Evolutionary conservation across 2,888 invertebrate genomes (phyloP).

Genomic region (Liopterus haemorrhoidalis): DNA sequence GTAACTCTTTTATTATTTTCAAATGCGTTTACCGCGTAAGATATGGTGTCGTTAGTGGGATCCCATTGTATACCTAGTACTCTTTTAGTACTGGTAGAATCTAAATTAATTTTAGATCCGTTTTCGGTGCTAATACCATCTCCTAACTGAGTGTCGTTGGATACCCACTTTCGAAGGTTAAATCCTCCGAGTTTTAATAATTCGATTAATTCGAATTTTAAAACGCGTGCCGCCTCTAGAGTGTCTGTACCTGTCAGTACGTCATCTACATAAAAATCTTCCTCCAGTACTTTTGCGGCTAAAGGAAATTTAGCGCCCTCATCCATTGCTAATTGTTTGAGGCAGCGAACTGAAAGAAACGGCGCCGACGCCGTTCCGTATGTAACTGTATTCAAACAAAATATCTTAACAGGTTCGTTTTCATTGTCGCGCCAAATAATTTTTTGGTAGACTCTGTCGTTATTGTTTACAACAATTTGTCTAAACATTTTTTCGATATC

Average conservation of each 20-base stretch:
- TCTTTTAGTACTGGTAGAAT: not conserved
- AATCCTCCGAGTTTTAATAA: slow-evolving; percentile 26
- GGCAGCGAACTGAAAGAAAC: not conserved
- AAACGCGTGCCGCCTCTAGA: slow-evolving; percentile 21
- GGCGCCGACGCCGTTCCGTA: not conserved
- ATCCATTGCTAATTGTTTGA: slow-evolving; percentile 18
- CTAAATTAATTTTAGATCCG: not conserved
- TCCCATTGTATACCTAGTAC: not conserved
- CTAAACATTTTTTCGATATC: no score
- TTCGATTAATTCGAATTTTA: slow-evolving; percentile 24
- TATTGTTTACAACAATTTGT: no score
- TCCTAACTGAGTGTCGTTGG: slow-evolving; percentile 18
- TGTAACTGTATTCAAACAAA: no score
- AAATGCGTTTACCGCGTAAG: not conserved
- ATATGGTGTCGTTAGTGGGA: not conserved
- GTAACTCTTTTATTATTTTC: not conserved
- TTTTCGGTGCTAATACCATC: not conserved
- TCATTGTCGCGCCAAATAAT: no score
- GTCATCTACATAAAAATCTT: slow-evolving; percentile 34
- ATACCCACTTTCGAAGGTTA: slow-evolving; percentile 31
- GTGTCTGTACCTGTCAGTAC: slow-evolving; percentile 24
- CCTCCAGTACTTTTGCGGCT: slow-evolving; percentile 19
- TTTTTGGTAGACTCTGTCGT: no score
- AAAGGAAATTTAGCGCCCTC: slow-evolving; percentile 25
- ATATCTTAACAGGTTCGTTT: no score